Base-by-base conservation (phyloP, 1,140 invertebrate species). In the Diorhabda sublineata region DNA sequence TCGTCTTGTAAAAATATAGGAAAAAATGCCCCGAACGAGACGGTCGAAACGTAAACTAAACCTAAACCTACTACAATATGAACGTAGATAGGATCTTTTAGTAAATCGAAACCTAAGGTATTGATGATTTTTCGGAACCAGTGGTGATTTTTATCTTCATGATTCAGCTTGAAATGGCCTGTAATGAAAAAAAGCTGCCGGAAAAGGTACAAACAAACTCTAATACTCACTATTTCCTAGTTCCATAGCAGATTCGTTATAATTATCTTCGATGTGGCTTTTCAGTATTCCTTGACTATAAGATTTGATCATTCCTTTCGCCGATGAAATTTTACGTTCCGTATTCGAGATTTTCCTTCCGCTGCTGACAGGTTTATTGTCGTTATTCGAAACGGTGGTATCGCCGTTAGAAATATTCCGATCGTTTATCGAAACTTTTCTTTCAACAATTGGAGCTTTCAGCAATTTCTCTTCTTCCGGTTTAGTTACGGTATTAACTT, bases 1-100 rank as follows among this genome's bases (percentile, higher is more conserved):
- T 82, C 80, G 74, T 87, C 82, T 81, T 85, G 78, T 81, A 85
- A 79, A 70, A 90, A 90, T 66, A 88, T 86, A 8, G 90, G 89
- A 66, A 85, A 89, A 61, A 91, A 81, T 80, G 91, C 84, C 68
- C 88, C 89, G 74, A 90, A 91, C 74, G 89, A 89, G 26, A 88
- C 84, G 64, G 89, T 87, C 0, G 88, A 86, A 5, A 88, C 88
- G 67, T 89, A 89, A 58, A 85, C 86, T 5, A 90, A 74, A 2
- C 86, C 85, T 66, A 88, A 84, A 42, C 89, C 89, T 52, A 89
- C 79, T 60, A 87, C 83, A 2, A 91, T 86, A 75, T 89, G 90
- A 42, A 89, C 77, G 71, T 90, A 91, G 0, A 83, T 81, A 0
- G 77, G 64, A 78, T 88, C 84, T 73, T 83, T 83, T 3, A 91